A percentile compares a stretch with the other conserved stretches of the same genome.
Conservation (phyloP, 2,797 vertebrate genomes). For the Synaphobranchus kaupii region DNA sequence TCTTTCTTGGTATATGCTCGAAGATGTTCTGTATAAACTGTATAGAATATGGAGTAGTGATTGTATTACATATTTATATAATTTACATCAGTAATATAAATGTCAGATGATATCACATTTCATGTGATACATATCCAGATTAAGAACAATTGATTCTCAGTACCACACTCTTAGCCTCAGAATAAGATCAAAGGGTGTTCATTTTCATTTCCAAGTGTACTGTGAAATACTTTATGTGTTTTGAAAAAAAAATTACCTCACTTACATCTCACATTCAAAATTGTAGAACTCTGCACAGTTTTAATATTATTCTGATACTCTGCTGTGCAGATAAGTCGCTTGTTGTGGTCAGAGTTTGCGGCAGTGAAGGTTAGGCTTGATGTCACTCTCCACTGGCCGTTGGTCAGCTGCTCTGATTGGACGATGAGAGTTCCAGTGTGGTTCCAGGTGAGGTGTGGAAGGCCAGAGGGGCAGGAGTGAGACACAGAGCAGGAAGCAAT, state of each 20-base stretch:
- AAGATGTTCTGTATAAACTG: no score
- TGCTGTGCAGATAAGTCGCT: slow-evolving; percentile 53
- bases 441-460: slow-evolving; percentile 66
- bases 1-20: no score
- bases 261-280: slow-evolving; percentile 65
- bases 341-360: slow-evolving; percentile 48
- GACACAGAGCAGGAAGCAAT: slow-evolving; percentile 58
- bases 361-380: slow-evolving; percentile 60
- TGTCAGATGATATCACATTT: no score
- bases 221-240: neutral
- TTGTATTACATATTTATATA: no score
- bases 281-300: neutral
- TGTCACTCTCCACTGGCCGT: neutral
- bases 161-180: no score
- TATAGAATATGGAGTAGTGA: no score
- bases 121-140: no score
- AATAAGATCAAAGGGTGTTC: neutral
- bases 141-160: no score
- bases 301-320: slow-evolving; percentile 52
- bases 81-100: no score
- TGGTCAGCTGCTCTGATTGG: slow-evolving; percentile 31
- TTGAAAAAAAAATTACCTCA: neutral
- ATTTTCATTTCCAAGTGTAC: neutral
- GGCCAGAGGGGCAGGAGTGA: slow-evolving; percentile 60
- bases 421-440: slow-evolving; percentile 39